phyloP scores from a whole-genome alignment of 2,797 vertebrate species.

The Pogoniulus pusillus region DNA sequence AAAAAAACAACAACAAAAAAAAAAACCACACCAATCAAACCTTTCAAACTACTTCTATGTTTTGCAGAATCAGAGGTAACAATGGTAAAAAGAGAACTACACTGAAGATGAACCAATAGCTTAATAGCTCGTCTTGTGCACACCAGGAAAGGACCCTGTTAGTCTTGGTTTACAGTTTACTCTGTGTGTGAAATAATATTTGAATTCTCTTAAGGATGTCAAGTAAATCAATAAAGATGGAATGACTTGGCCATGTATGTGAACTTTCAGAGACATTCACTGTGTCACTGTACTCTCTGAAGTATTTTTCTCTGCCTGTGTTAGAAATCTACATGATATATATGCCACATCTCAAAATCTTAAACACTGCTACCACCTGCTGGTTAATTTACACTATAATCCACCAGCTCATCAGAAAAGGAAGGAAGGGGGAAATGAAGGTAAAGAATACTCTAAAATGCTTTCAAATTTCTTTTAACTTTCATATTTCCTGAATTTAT shows the following conservation, averaged over 20 bases:
- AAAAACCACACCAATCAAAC: not conserved
- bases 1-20: too few relatives aligned
- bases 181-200: not conserved
- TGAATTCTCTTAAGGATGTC: not conserved
- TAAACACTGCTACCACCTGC: constrained; percentile 64
- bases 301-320: not conserved
- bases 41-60: not conserved
- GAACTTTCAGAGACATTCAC: not conserved
- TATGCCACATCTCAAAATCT: not conserved
- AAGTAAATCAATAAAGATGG: not conserved
- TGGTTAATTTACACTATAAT: constrained; percentile 11
- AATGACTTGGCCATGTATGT: not conserved
- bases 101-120: not conserved
- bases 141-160: not conserved
- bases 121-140: not conserved
- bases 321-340: not conserved
- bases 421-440: not conserved
- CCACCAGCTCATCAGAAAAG: not conserved
- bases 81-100: not conserved
- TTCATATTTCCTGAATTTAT: not conserved
- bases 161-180: not conserved
- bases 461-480: not conserved
- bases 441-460: not conserved
- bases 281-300: not conserved
- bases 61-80: not conserved